A percentile compares a stretch with the other conserved stretches of the same genome.
phyloP scores from a whole-genome alignment of 2,797 vertebrate genomes.

The Hemitrygon akajei region DNA sequence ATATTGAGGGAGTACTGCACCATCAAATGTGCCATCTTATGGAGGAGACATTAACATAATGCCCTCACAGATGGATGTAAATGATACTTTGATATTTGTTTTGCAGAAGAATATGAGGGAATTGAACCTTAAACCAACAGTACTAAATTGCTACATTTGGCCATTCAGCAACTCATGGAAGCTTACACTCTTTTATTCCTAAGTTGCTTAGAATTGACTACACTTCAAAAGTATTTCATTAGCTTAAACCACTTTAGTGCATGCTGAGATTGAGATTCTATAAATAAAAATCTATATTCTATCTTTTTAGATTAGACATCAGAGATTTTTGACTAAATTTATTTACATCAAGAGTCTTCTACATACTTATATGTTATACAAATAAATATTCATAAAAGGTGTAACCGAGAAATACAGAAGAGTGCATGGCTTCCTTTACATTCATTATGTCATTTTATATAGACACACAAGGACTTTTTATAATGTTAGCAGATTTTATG shows the following conservation, averaged over 20 bases:
- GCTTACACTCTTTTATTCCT: neutral
- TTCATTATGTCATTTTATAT: too few species aligned
- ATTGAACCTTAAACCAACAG: neutral
- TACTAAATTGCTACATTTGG: neutral
- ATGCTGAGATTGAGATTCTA: neutral
- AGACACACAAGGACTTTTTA: too few species aligned
- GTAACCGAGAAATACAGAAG: too few species aligned
- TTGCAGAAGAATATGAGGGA: neutral
- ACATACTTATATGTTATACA: too few species aligned
- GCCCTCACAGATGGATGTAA: neutral
- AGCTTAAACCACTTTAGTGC: neutral
- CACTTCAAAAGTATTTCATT: neutral
- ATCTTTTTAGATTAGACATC: neutral
- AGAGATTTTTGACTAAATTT: neutral
- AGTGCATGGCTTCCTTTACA: too few species aligned
- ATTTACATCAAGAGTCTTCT: neutral
- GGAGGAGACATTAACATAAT: neutral
- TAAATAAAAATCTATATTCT: neutral
- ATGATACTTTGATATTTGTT: neutral
- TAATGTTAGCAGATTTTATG: too few species aligned
- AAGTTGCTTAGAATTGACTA: neutral
- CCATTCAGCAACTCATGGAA: neutral
- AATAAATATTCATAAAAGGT: too few species aligned
- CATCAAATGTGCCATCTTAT: neutral
- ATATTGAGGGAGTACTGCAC: neutral